Percentiles rank a stretch among this genome's conserved stretches.
Conservation (phyloP, 2,113 vertebrate genomes). For the Hemiscyllium ocellatum region DNA sequence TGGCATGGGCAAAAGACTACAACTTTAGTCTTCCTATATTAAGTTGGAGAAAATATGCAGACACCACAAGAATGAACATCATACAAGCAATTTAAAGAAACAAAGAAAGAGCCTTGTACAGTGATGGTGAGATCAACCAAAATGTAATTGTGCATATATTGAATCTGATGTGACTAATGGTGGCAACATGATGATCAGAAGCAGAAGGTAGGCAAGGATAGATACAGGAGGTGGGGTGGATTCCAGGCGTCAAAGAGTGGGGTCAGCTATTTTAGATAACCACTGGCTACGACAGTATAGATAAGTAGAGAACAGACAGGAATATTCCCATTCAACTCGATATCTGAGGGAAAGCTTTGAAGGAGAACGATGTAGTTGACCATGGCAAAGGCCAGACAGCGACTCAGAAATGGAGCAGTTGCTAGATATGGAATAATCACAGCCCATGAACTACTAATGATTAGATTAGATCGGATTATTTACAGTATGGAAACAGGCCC, state of each 20-base stretch:
- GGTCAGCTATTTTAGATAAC: neutral
- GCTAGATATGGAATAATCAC: neutral
- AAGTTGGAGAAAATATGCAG: no score
- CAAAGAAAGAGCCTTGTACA: no score
- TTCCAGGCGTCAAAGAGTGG: neutral
- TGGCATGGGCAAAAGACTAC: no score
- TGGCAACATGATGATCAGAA: neutral
- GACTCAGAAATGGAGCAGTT: neutral
- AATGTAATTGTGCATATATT: no score
- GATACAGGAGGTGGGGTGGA: neutral
- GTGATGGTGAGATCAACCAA: no score
- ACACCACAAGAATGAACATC: no score
- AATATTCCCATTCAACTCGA: neutral
- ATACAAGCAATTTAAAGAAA: no score
- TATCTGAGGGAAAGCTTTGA: neutral
- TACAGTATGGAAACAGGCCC: no score
- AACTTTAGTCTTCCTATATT: no score
- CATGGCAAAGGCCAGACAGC: neutral
- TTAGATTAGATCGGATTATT: no score
- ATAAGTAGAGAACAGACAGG: neutral
- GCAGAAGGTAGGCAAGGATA: neutral
- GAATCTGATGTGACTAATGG: neutral
- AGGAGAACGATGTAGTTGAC: neutral
- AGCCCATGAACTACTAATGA: neutral
- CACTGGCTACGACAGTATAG: neutral